phyloP scores from a whole-genome alignment of 2,797 vertebrate species.

The Sebastes hubbsi region DNA sequence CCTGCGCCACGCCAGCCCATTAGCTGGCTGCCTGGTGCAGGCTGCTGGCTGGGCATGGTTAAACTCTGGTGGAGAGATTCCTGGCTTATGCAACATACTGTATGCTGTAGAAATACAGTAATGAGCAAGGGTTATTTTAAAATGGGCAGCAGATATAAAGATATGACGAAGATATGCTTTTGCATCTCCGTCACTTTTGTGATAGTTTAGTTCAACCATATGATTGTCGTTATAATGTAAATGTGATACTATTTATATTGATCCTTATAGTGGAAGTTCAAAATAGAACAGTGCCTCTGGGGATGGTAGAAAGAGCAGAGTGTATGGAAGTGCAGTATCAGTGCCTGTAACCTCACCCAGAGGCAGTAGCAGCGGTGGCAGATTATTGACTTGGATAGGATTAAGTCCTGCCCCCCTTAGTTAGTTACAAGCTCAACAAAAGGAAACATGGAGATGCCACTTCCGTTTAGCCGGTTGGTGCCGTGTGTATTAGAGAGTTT shows the following conservation, averaged over 20 bases:
- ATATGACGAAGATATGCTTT: neutral
- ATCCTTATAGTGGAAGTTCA: neutral
- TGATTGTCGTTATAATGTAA: neutral
- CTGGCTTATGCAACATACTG: neutral
- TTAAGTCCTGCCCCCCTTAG: too few species aligned
- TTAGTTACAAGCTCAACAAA: too few species aligned
- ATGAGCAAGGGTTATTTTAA: neutral
- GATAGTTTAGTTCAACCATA: neutral
- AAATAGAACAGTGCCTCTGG: neutral
- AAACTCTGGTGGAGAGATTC: slow-evolving; percentile 18
- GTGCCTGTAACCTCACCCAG: too few species aligned
- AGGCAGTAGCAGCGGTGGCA: too few species aligned
- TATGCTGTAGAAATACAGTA: neutral
- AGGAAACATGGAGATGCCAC: too few species aligned
- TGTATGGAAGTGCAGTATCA: too few species aligned
- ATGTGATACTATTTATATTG: neutral
- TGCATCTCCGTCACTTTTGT: neutral
- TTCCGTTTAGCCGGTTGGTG: too few species aligned
- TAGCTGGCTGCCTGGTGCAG: slow-evolving; percentile 46
- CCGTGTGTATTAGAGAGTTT: too few species aligned
- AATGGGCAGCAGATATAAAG: neutral
- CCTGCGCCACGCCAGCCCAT: slow-evolving; percentile 51
- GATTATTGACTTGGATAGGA: too few species aligned
- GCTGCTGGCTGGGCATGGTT: slow-evolving; percentile 24
- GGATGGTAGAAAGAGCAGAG: neutral